A percentile compares a stretch with the other conserved stretches of the same genome.
phyloP scores from a whole-genome alignment of 2,797 vertebrate genomes.

The Hapalemur alaotrensis region DNA sequence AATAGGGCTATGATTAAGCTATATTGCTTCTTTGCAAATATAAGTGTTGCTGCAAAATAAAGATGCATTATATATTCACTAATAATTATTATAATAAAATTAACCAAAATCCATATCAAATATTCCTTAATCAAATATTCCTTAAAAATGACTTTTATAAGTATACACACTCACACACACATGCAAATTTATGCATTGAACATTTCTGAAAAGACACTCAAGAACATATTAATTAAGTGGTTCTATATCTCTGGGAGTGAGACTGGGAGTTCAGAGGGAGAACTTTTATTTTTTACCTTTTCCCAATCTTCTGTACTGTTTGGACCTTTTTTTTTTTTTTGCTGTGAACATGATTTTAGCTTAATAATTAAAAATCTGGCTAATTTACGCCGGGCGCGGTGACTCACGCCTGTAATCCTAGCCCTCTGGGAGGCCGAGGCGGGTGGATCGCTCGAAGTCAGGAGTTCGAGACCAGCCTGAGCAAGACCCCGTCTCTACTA shows the following conservation, averaged over 20 bases:
- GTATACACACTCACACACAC: not conserved
- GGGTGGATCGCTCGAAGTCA: no score
- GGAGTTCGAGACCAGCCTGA: no score
- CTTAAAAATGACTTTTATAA: constrained; percentile 24
- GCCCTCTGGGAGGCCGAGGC: no score
- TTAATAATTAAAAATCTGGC: constrained; percentile 2
- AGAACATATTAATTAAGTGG: not conserved
- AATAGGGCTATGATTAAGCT: constrained; percentile 8
- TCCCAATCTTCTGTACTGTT: not conserved
- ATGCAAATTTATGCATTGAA: not conserved
- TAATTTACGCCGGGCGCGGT: no score
- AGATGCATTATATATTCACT: constrained; percentile 24
- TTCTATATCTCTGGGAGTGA: not conserved
- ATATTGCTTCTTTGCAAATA: not conserved
- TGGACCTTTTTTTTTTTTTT: not conserved
- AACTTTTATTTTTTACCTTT: constrained; percentile 3
- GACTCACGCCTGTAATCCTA: no score
- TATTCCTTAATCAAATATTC: constrained; percentile 25
- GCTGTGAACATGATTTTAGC: not conserved
- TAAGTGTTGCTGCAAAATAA: constrained; percentile 36
- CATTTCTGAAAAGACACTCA: not conserved
- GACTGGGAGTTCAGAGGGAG: not conserved
- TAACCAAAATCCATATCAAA: constrained; percentile 31
- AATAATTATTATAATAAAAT: constrained; percentile 55
- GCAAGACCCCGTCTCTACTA: no score